These are phyloP conservation scores for Brevimyrus niger DNA, from an alignment of 2,113 vertebrate genomes.

Conservation along the genomic window DNA sequence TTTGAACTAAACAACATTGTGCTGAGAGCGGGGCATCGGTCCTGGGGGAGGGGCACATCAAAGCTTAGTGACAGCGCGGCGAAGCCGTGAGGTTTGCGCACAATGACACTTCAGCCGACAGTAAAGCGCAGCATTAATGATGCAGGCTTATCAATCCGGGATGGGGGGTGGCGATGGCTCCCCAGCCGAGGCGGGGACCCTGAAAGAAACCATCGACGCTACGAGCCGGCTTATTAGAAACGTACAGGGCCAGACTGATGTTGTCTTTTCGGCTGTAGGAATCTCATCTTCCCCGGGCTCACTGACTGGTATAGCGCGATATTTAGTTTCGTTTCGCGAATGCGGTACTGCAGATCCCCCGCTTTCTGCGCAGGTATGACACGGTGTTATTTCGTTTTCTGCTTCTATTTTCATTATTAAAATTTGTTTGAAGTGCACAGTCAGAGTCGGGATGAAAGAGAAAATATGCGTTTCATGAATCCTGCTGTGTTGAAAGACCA, in stretches of 20 bases:
- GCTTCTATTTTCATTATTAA: constrained; percentile 33
- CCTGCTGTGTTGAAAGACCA: constrained; percentile 31
- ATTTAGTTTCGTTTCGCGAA: constrained; percentile 34
- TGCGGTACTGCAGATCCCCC: constrained; percentile 55
- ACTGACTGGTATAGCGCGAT: constrained; percentile 16
- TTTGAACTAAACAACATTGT: constrained; percentile 79
- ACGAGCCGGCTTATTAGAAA: background rate
- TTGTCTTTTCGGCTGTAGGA: background rate
- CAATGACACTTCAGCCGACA: constrained; percentile 60
- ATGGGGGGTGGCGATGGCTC: constrained; percentile 42
- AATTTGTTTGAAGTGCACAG: constrained; percentile 58
- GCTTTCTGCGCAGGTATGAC: constrained; percentile 54
- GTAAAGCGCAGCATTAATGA: constrained; percentile 54
- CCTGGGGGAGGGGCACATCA: constrained; percentile 59
- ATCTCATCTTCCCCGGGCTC: constrained; percentile 55
- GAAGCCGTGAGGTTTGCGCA: constrained; percentile 59
- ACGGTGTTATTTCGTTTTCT: constrained; percentile 46
- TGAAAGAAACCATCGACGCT: background rate
- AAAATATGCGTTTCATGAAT: constrained; percentile 54
- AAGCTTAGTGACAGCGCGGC: constrained; percentile 69
- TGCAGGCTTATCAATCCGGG: constrained; percentile 52
- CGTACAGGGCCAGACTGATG: background rate
- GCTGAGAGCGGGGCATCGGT: constrained; percentile 60
- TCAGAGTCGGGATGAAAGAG: constrained; percentile 57
- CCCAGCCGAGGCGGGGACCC: background rate